Evolutionary conservation across 30 jellyfish, hydroid and myxozoan genomes (phyloP), one percentile per base, ranked within the genome.

Genomic region (Turritopsis dohrnii): DNA sequence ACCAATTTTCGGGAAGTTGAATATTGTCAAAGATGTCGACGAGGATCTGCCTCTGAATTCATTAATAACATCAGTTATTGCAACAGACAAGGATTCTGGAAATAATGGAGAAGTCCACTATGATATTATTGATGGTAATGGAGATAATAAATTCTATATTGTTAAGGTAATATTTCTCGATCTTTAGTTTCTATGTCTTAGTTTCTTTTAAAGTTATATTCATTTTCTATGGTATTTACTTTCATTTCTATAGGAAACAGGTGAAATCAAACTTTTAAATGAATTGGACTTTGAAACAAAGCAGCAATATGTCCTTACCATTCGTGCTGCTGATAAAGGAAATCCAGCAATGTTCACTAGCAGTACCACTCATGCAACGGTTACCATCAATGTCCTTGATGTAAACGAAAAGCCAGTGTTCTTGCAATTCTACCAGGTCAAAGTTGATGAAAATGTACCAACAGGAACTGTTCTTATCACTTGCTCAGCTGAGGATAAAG

Each of bases 21-120:
- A 84, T 16, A 82, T 87, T 52, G 66, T 54, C 0, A 76, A n/a
- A 41, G 53, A 65, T 21, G 71, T 80, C 7, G 0, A 16, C n/a
- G 87, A 80, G 29, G 71, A 80, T 53, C 41, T 17, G 20, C 52
- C 54, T 22, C 60, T 65, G 1, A 29, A 26, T 29, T 29, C 30
- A 25, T 41, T 28, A 18, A 23, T 80, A 16, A 53, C 71, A 26
- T 3, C 28, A 20, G 90, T 88, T 24, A 22, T 19, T 7, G 96
- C 98, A 19, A 72, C 90, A 7, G 98, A 92, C 73, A 60, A 71
- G n/a, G 98, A 92, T 81, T 74, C 76, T 22, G 98, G 98, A 17
- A 74, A 84, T 7, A 92, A 92, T 85, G 91, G 86, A 16, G 88
- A 80, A 30, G 76, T 92, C 4, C 90, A 54, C 25, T 92, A 41